Evolutionary conservation across 2,797 vertebrate genomes (phyloP), one percentile per base, ranked within the genome.

Genomic region (Thalassophryne amazonica): DNA sequence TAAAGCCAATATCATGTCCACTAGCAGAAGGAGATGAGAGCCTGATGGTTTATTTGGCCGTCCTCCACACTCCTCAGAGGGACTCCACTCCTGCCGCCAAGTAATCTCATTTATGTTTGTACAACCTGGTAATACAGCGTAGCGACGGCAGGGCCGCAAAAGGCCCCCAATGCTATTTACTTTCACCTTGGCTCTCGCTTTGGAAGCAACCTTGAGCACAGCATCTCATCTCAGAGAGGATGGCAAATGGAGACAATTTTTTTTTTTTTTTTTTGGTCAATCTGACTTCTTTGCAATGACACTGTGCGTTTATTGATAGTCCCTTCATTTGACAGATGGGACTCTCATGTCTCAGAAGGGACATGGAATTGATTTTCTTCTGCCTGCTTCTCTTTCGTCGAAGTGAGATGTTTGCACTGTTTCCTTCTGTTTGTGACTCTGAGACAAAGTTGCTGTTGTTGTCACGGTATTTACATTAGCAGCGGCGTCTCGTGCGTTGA

Each of bases 61-160:
- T 25, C 56, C 46, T 67, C 20, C 14, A 1, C 15, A 6, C 47
- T 15, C 50, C 55, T 71, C 61, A 33, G 56, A 34, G 32, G 33
- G 5, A 35, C 70, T 73, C 69, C 53, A 11, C 52, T 59, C 34
- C 40, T 7, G 45, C 32, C 29, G 41, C 30, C 14, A 15, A 51
- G 37, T 76, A 75, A 80, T 83, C 65, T 4, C 50, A 74, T 85
- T 72, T 85, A 61, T 80, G 78, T 72, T 78, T 66, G 77, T 69
- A 80, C 67, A 50, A 60, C 27, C 55, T 61, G 60, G 60, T 74
- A 64, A 80, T 63, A 30, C 60, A 27, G 59, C 3, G 12, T 58
- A 76, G 78, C 28, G 35, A 43, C 71, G 66, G 40, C 54, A 68
- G 5, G 21, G 47, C 56, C 16, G 32, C 30, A n/a, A 32, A 60